Evolutionary conservation across 1,140 invertebrate species (phyloP).

Genomic region (Calephelis virginiensis): DNA sequence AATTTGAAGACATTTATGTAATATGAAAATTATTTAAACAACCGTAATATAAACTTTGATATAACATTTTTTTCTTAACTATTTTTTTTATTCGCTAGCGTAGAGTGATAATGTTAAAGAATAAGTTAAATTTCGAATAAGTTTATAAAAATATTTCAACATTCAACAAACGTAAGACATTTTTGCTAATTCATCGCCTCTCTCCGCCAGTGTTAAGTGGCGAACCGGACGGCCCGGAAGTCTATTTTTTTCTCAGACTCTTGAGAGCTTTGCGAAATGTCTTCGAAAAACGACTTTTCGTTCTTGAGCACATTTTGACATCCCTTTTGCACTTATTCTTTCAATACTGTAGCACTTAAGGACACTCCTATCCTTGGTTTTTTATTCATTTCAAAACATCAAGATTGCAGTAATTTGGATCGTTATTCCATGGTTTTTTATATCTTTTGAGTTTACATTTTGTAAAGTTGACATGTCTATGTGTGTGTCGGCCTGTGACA

Average conservation of each 20-base stretch:
- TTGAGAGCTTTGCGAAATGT: constrained; percentile 67
- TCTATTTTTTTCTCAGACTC: constrained; percentile 63
- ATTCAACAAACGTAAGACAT: constrained; percentile 26
- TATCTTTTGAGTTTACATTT: too few species aligned
- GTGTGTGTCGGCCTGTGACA: too few species aligned
- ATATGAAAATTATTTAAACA: too few species aligned
- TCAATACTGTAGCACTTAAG: constrained; percentile 59
- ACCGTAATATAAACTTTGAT: too few species aligned
- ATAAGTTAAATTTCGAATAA: too few species aligned
- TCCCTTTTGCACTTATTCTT: constrained; percentile 61
- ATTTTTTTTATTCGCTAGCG: too few species aligned
- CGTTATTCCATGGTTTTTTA: constrained; percentile 1
- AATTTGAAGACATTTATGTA: too few species aligned
- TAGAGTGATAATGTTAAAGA: too few species aligned
- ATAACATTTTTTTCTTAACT: too few species aligned
- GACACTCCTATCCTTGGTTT: constrained; percentile 29
- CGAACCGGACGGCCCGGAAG: constrained; percentile 53
- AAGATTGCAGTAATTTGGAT: constrained; percentile 11
- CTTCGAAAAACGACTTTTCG: constrained; percentile 67
- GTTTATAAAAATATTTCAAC: background rate
- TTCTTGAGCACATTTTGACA: constrained; percentile 66
- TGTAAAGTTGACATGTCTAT: too few species aligned
- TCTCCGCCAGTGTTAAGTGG: constrained; percentile 57
- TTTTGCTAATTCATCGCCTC: constrained; percentile 63
- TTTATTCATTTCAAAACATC: constrained; percentile 38